Evolutionary conservation across 2,797 vertebrate genomes (phyloP).

Genomic region (Rhinichthys osculus): DNA sequence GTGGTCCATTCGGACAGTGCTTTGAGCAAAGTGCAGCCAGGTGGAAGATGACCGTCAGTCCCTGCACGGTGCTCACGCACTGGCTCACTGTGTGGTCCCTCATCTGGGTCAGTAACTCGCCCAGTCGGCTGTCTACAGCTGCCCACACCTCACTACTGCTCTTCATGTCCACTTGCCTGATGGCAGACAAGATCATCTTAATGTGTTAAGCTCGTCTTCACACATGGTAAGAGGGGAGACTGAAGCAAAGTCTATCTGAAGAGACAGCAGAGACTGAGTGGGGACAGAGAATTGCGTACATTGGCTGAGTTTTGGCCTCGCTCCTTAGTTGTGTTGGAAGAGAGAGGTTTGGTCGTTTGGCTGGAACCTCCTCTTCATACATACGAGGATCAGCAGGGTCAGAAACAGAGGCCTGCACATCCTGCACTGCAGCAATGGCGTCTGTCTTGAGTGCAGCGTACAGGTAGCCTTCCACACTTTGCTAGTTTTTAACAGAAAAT

Average conservation of each 20-base stretch:
- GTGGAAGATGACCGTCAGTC: conserved; percentile 80
- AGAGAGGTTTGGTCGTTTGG: conserved; percentile 83
- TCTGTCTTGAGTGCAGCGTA: conserved; percentile 83
- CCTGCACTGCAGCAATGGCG: conserved; percentile 72
- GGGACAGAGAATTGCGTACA: conserved; percentile 69
- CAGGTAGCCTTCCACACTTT: conserved; percentile 89
- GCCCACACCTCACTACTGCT: conserved; percentile 84
- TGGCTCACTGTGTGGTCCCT: conserved; percentile 62
- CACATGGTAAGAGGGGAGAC: background rate
- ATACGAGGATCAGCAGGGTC: conserved; percentile 67
- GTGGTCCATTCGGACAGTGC: conserved; percentile 60
- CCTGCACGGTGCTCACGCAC: conserved; percentile 77
- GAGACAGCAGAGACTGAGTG: background rate
- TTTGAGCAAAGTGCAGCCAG: conserved; percentile 84
- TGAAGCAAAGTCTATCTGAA: background rate
- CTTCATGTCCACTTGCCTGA: conserved; percentile 79
- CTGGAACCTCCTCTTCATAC: conserved; percentile 77
- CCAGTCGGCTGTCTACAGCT: conserved; percentile 75
- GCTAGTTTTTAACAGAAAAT: conserved; percentile 51
- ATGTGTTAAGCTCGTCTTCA: background rate
- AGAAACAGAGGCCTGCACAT: conserved; percentile 65
- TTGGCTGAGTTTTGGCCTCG: conserved; percentile 61
- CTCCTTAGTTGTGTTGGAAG: conserved; percentile 67
- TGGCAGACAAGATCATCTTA: background rate
- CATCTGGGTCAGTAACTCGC: conserved; percentile 77